Evolutionary conservation across 2,888 invertebrate genomes (phyloP).

Genomic region (Danaus chrysippus): DNA sequence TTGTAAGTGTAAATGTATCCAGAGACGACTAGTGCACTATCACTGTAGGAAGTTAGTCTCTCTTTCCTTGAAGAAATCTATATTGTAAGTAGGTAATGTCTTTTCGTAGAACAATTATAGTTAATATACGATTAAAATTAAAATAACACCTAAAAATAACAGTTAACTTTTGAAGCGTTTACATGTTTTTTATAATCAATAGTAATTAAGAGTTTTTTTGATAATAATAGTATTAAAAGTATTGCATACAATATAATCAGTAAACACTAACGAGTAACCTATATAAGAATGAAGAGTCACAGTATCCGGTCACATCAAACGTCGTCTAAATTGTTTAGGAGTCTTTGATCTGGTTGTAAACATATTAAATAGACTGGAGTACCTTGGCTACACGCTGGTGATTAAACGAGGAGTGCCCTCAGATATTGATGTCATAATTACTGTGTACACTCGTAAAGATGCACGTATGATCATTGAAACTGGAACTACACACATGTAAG

Average conservation of each 20-base stretch:
- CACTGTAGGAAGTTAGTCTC: too few species aligned
- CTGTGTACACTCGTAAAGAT: not conserved
- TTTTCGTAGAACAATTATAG: too few species aligned
- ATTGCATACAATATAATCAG: constrained; percentile 18
- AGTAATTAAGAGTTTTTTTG: too few species aligned
- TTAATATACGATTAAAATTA: too few species aligned
- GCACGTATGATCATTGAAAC: not conserved
- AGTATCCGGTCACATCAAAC: constrained; percentile 34
- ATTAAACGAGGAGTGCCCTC: not conserved
- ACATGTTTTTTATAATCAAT: too few species aligned
- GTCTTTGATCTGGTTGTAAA: constrained; percentile 36
- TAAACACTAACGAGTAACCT: constrained; percentile 14
- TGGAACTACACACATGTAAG: too few species aligned
- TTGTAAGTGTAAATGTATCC: too few species aligned
- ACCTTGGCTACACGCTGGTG: constrained; percentile 17
- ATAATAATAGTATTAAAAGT: not conserved
- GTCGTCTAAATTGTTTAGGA: constrained; percentile 32
- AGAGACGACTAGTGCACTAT: too few species aligned
- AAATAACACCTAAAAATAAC: too few species aligned
- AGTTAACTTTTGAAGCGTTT: too few species aligned
- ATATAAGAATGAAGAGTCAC: constrained; percentile 27
- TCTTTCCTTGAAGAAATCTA: too few species aligned
- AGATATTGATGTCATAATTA: constrained; percentile 1
- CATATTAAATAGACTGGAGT: constrained; percentile 31
- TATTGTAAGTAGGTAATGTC: too few species aligned